Percentiles rank a stretch among this genome's conserved stretches.
phyloP scores from a whole-genome alignment of 1,140 invertebrate genomes.

The Augochlora pura region DNA sequence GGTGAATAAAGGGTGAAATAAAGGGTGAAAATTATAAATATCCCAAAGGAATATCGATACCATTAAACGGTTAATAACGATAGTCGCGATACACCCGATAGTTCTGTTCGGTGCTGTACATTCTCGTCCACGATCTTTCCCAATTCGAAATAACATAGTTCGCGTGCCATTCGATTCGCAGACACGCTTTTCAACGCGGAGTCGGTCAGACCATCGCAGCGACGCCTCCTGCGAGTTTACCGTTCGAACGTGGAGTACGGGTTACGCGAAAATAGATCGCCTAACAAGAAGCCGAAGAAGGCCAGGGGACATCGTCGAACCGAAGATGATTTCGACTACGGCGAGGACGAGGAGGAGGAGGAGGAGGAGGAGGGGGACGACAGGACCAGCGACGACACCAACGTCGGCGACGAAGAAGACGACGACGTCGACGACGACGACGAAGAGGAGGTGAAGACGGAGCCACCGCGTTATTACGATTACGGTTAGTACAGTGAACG shows the following conservation, averaged over 20 bases:
- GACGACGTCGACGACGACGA: constrained; percentile 30
- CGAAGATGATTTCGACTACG: constrained; percentile 12
- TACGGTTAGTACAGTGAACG: constrained; percentile 66
- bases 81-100: too few relatives aligned
- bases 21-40: too few relatives aligned
- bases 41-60: too few relatives aligned
- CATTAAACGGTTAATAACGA: too few relatives aligned
- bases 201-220: constrained; percentile 3
- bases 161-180: neutral
- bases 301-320: constrained; percentile 22
- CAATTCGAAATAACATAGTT: neutral
- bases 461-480: constrained; percentile 53
- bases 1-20: too few relatives aligned
- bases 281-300: constrained; percentile 6
- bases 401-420: constrained; percentile 20
- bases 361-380: constrained; percentile 19
- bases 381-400: constrained; percentile 32
- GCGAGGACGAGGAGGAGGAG: constrained; percentile 25
- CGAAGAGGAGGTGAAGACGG: constrained; percentile 35
- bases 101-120: too few relatives aligned
- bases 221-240: constrained; percentile 42
- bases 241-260: constrained; percentile 15
- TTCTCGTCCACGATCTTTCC: neutral
- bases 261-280: constrained; percentile 14
- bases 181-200: neutral